phyloP scores from a whole-genome alignment of 2,888 invertebrate genomes.

The Eilema caniola region DNA sequence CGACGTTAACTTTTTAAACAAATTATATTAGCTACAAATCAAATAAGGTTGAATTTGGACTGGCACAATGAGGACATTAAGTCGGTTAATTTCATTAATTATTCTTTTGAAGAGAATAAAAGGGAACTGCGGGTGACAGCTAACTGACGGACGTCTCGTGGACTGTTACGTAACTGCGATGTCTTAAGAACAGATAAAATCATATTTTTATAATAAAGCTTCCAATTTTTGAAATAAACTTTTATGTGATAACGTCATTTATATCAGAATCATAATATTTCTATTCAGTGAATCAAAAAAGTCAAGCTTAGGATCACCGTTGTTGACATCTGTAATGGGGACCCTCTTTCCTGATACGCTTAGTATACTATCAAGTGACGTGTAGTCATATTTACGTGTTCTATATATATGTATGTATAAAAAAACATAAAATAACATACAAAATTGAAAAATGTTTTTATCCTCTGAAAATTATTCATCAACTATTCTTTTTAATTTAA shows the following conservation, averaged over 20 bases:
- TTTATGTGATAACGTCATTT: neutral
- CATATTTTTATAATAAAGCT: neutral
- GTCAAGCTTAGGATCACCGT: too few species aligned
- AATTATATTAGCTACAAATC: slow-evolving; percentile 63
- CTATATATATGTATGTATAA: too few species aligned
- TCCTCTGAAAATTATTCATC: too few species aligned
- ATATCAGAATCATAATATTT: neutral
- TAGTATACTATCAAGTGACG: too few species aligned
- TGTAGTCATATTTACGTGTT: too few species aligned
- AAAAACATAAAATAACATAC: too few species aligned
- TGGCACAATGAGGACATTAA: slow-evolving; percentile 71
- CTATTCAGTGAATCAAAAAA: too few species aligned
- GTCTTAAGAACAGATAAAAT: slow-evolving; percentile 1
- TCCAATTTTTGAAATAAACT: neutral
- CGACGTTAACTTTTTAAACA: slow-evolving; percentile 41
- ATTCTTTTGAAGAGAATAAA: slow-evolving; percentile 62
- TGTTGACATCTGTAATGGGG: too few species aligned
- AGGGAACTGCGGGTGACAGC: slow-evolving; percentile 42
- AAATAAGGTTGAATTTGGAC: slow-evolving; percentile 61
- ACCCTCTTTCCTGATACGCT: too few species aligned
- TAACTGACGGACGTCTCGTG: slow-evolving; percentile 1
- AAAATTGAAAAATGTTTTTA: too few species aligned
- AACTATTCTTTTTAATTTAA: too few species aligned
- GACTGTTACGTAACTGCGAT: slow-evolving; percentile 4
- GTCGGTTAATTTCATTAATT: slow-evolving; percentile 76